Base-by-base conservation (phyloP, 2,113 vertebrate species). In the Anarhynchus alexandrinus region DNA sequence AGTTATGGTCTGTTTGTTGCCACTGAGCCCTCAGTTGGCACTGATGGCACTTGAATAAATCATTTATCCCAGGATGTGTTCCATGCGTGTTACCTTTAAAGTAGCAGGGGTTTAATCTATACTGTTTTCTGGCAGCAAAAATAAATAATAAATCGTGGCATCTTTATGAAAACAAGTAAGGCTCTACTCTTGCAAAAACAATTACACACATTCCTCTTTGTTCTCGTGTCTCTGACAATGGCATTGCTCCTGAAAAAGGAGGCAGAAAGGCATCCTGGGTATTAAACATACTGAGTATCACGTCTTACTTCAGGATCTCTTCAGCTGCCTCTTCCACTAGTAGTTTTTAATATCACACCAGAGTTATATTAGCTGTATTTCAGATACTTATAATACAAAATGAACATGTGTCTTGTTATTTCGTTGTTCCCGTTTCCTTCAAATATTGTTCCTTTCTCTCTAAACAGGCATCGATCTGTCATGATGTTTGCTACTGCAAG, bases 41-140 rank as follows among this genome's bases (percentile, higher is more conserved):
- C 30, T 52, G 71, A 51, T 83, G 71, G 45, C 82, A 81, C 74
- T 85, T 79, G 65, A 93, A 93, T 90, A 90, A 94, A 95, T 90
- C 12, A 83, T 84, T 92, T 94, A 70, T 49, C 74, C 76, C 65
- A 76, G 65, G 57, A 86, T 52, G 20, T 32, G 52, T 88, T 88
- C 52, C 62, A 66, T 43, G 51, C 20, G 29, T 15, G 30, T 69
- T 76, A 61, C 67, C 18, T 95, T 95, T 87, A 84, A 90, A 93
- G 49, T 64, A 58, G 73, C 73, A 76, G 78, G 42, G 59, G 81
- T 95, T 93, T 94, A 72, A 90, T 77, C 66, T 77, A 21, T 80
- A 77, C 42, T 81, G 47, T 84, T 91, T 86, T 88, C 78, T 73
- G 74, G 26, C 64, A 78, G 38, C 5, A 87, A 77, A 89, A 90